Conservation (phyloP, 1,140 invertebrate species). For the Diorhabda sublineata region DNA sequence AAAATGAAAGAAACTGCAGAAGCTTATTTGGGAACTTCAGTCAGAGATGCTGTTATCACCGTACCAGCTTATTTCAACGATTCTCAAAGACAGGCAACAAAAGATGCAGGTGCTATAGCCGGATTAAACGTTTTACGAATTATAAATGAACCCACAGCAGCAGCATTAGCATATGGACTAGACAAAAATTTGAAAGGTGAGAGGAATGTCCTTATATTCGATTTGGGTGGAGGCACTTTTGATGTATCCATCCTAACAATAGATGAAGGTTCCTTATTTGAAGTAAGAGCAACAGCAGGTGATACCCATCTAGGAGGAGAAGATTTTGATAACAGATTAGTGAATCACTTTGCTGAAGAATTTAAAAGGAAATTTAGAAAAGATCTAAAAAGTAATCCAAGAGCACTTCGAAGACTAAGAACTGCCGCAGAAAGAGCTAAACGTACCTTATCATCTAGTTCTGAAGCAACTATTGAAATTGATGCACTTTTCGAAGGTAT, state of each 20-base stretch:
- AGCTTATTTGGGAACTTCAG: conserved; percentile 48
- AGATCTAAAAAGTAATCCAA: conserved; percentile 48
- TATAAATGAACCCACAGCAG: conserved; percentile 67
- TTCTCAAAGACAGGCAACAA: conserved; percentile 64
- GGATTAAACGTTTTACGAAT: conserved; percentile 56
- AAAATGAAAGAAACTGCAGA: conserved; percentile 86
- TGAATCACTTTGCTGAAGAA: conserved; percentile 59
- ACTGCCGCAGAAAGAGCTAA: conserved; percentile 64
- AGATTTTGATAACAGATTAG: conserved; percentile 74
- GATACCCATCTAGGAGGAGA: conserved; percentile 64
- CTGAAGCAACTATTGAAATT: conserved; percentile 52
- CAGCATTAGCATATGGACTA: conserved; percentile 72
- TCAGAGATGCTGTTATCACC: conserved; percentile 43
- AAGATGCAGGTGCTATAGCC: conserved; percentile 60
- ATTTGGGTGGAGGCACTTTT: conserved; percentile 54
- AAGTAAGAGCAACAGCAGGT: conserved; percentile 62
- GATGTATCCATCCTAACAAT: conserved; percentile 72
- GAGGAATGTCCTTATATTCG: conserved; percentile 53
- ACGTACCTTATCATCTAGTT: conserved; percentile 52
- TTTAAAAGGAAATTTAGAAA: conserved; percentile 52
- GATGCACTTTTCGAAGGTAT: conserved; percentile 51
- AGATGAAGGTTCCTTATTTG: conserved; percentile 65
- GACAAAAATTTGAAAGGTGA: conserved; percentile 57
- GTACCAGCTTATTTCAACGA: conserved; percentile 58
- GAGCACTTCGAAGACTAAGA: conserved; percentile 59